Base-by-base conservation (phyloP, 2,888 invertebrate species). In the Serripes groenlandicus region DNA sequence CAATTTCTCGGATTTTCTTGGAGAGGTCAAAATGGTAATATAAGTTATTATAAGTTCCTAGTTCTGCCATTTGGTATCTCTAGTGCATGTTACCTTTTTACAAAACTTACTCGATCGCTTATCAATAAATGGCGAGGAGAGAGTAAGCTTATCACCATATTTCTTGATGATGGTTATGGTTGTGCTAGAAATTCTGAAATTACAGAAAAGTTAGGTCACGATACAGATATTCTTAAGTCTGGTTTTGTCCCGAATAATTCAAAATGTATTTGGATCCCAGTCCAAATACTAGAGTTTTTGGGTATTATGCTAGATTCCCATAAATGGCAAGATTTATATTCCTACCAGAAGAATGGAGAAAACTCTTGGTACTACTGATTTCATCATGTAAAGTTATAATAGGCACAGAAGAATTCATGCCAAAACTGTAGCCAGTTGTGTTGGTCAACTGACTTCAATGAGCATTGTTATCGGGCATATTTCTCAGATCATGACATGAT, bases 361-460 rank as follows among this genome's bases (percentile, higher is more conserved):
- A 35, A 30, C 54, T 3, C 18, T 58, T 15, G n/a, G 30, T 21
- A 58, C 69, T 28, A 62, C 54, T 54, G 21, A 3, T 34, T 23
- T 32, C 5, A 52, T 82, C 62, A 3, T 49, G 3, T 5, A 35
- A 18, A 28, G 30, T 56, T 1, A 60, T 5, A 74, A 69, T 58
- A n/a, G 7, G 26, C 75, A 72, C 32, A 78, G 75, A 30, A n/a
- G 78, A 18, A 76, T 83, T 3, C 60, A 49, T 1, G 78, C 75
- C 0, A 71, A 70, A 56, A 72, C 34, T 54, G 35, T 79, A 7
- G 83, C 83, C 7, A 76, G 79, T 72, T 52, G 75, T n/a, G 79
- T 76, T 1, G 83, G 78, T 26, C 76, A 83, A 58, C 42, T 81
- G 3, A 76, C 81, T 60, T 85, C 81, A 5, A 73, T 78, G 78